Conservation (phyloP, 2,888 invertebrate species). For the Lithosia quadra region DNA sequence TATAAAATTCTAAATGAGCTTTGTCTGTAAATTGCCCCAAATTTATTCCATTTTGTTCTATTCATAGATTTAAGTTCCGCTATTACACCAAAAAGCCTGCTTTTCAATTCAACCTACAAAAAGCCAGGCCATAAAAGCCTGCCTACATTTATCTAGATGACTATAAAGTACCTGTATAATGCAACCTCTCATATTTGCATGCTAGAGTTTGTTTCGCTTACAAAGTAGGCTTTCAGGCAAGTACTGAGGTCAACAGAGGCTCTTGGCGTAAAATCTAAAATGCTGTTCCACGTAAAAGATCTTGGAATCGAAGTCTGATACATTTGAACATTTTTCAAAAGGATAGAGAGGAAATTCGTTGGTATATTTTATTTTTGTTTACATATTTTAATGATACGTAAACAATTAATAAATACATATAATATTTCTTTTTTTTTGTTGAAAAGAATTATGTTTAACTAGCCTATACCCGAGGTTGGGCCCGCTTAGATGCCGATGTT, state of each 20-base stretch:
- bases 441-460: no score
- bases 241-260: constrained; percentile 17
- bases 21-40: no score
- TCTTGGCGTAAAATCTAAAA: constrained; percentile 11
- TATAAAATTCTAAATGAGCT: no score
- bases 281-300: neutral
- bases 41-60: neutral
- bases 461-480: no score
- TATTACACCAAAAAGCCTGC: neutral
- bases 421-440: no score
- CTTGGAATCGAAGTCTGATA: neutral
- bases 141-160: constrained; percentile 41
- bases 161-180: constrained; percentile 32
- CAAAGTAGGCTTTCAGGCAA: constrained; percentile 42
- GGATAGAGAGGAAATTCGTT: neutral
- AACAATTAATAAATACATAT: no score
- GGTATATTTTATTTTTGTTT: no score
- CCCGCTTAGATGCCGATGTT: no score
- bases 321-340: neutral
- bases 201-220: constrained; percentile 33
- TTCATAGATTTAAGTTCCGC: neutral
- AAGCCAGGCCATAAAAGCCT: constrained; percentile 24
- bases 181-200: constrained; percentile 54
- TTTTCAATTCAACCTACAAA: constrained; percentile 3
- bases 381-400: no score